Conservation (phyloP, 1,140 invertebrate species). For the Sitodiplosis mosellana region DNA sequence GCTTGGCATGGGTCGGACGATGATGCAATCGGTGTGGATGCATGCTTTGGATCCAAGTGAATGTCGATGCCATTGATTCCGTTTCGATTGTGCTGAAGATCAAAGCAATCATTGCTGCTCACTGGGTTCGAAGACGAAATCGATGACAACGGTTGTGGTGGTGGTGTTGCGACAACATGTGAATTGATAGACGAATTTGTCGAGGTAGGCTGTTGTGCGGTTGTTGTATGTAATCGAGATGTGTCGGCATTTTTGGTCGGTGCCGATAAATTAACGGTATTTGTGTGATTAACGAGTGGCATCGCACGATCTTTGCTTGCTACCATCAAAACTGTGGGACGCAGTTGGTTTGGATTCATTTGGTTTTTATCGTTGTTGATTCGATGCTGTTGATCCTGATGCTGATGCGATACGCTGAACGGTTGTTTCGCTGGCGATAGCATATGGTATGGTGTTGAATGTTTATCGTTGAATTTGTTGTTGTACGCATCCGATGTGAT, state of each 20-base stretch:
- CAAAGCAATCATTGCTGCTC: no score
- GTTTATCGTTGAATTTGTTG: neutral
- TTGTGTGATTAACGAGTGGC: constrained; percentile 4
- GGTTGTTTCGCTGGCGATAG: constrained; percentile 2
- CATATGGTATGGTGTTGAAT: constrained; percentile 8
- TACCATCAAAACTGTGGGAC: constrained; percentile 35
- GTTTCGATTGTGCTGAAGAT: no score
- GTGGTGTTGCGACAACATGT: no score
- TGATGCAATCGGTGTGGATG: no score
- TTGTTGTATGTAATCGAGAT: constrained; percentile 12
- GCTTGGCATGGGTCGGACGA: constrained; percentile 9
- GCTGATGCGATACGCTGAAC: constrained; percentile 4
- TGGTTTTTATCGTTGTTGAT: neutral
- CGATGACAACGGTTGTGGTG: no score
- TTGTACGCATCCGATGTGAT: constrained; percentile 5
- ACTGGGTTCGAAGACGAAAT: no score
- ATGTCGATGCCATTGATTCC: no score
- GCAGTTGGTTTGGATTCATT: constrained; percentile 26
- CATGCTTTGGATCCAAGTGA: no score
- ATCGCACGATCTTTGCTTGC: constrained; percentile 20
- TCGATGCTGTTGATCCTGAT: constrained; percentile 4
- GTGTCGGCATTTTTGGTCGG: constrained; percentile 11
- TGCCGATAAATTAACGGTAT: constrained; percentile 1
- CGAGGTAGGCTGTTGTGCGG: neutral
- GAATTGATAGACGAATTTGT: neutral